phyloP scores from a whole-genome alignment of 2,888 invertebrate genomes.

The Zaprionus obscuricornis region DNA sequence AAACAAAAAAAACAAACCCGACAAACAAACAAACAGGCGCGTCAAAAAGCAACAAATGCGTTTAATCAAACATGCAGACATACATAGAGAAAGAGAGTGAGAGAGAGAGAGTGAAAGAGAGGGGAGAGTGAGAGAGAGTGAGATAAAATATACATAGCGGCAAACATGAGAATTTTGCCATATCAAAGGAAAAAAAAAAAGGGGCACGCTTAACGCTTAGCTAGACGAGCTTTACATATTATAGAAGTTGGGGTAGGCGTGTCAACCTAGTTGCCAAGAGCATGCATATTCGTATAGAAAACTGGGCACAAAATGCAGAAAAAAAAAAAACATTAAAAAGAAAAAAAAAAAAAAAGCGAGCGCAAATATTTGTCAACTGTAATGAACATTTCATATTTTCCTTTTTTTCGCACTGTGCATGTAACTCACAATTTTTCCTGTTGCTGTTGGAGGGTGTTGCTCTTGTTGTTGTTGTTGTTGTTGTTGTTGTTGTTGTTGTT shows the following conservation, averaged over 20 bases:
- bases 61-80: constrained; percentile 72
- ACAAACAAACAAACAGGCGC: constrained; percentile 46
- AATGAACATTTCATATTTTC: constrained; percentile 77
- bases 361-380: constrained; percentile 78
- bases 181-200: too few relatives aligned
- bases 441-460: neutral
- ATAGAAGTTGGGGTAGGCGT: constrained; percentile 1
- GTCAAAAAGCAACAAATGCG: constrained; percentile 76
- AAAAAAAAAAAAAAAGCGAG: constrained; percentile 46
- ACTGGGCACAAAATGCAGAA: constrained; percentile 60
- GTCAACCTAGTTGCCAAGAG: constrained; percentile 53
- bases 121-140: too few relatives aligned
- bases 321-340: constrained; percentile 30
- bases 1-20: constrained; percentile 35
- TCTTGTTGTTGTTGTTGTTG: constrained; percentile 14
- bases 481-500: neutral
- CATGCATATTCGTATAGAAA: constrained; percentile 38
- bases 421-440: constrained; percentile 10
- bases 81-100: neutral
- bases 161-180: too few relatives aligned
- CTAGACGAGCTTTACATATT: too few relatives aligned
- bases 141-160: too few relatives aligned
- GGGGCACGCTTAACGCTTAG: too few relatives aligned
- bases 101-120: constrained; percentile 12
- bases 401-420: constrained; percentile 29